Conservation (phyloP, 2,797 vertebrate species). For the Notoglanidium macrostoma region DNA sequence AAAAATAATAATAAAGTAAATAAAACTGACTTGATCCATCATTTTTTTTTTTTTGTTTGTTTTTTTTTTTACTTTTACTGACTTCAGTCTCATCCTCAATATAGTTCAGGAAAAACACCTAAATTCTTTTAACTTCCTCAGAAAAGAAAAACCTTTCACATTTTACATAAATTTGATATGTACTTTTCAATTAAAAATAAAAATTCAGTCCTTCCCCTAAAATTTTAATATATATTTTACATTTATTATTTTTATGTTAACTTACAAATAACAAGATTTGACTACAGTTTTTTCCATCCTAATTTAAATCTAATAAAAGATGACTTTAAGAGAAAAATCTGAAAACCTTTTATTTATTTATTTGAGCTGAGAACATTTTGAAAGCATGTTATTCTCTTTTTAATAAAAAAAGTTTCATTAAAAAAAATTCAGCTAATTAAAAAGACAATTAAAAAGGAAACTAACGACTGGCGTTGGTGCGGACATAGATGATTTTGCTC, state of each 20-base stretch:
- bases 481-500: slow-evolving; percentile 93
- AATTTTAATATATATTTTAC: not conserved
- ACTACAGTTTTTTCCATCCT: not conserved
- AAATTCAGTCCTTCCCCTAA: not conserved
- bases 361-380: not conserved
- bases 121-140: not conserved
- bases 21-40: too few relatives aligned
- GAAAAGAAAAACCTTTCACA: too few relatives aligned
- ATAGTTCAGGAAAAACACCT: not conserved
- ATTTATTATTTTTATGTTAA: not conserved
- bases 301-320: not conserved
- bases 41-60: not conserved
- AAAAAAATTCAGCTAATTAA: not conserved
- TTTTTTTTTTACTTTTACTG: not conserved
- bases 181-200: not conserved
- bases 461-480: slow-evolving; percentile 91
- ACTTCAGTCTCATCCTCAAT: not conserved
- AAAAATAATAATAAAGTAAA: too few relatives aligned
- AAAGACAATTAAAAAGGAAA: slow-evolving; percentile 37
- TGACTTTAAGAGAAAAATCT: not conserved
- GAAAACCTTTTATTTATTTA: not conserved
- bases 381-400: not conserved
- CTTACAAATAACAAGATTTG: not conserved
- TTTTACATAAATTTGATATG: not conserved
- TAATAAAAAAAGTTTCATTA: not conserved